phyloP scores from a whole-genome alignment of 2,888 invertebrate species.

The Alcis repandata region DNA sequence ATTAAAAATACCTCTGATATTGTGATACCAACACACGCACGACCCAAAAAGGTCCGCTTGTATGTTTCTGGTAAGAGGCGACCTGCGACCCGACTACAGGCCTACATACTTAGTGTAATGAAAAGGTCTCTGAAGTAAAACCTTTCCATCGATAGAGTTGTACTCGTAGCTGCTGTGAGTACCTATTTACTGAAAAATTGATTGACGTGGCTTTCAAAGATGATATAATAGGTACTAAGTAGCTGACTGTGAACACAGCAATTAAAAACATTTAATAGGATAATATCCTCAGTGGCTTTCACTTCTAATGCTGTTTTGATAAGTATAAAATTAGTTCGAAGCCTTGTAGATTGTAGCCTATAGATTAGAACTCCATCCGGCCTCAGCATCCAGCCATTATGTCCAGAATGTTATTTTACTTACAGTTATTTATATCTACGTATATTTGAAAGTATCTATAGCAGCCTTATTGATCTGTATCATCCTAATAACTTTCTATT shows the following conservation, averaged over 20 bases:
- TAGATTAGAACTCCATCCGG: too few relatives aligned
- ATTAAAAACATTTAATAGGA: too few relatives aligned
- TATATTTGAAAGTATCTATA: background rate
- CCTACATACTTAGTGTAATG: conserved; percentile 46
- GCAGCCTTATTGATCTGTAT: background rate
- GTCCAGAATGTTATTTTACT: too few relatives aligned
- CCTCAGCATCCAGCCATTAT: too few relatives aligned
- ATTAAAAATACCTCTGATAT: conserved; percentile 68
- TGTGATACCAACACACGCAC: conserved; percentile 50
- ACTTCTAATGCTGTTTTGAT: too few relatives aligned
- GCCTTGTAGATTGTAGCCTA: too few relatives aligned
- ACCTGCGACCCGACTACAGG: conserved; percentile 33
- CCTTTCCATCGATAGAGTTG: conserved; percentile 41
- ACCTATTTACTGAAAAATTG: conserved; percentile 10
- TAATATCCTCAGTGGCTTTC: too few relatives aligned
- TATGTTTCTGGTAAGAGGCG: conserved; percentile 42
- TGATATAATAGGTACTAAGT: background rate
- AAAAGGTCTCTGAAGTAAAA: conserved; percentile 48
- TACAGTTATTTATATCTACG: too few relatives aligned
- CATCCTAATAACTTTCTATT: background rate
- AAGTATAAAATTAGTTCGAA: too few relatives aligned
- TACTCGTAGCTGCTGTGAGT: conserved; percentile 8
- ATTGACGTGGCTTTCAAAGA: conserved; percentile 11
- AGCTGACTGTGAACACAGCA: too few relatives aligned
- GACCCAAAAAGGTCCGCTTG: conserved; percentile 38